phyloP scores from a whole-genome alignment of 2,113 vertebrate species.

The Ardeotis arabs region DNA sequence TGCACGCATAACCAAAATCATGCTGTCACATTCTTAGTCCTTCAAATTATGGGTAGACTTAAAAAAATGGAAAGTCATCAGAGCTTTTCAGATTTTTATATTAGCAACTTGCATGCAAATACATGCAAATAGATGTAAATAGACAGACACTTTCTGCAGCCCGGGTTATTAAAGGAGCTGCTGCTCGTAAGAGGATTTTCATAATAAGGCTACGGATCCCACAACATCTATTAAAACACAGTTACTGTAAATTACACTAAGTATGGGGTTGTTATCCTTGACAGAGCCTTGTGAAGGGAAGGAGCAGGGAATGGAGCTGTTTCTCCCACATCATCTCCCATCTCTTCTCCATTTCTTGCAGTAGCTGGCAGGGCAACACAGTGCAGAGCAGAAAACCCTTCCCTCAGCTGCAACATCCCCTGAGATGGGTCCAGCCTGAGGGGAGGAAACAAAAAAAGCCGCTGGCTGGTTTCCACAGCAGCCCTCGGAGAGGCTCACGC shows the following conservation, averaged over 20 bases:
- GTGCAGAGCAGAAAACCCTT: not conserved
- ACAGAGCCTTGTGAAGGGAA: not conserved
- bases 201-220: conserved; percentile 47
- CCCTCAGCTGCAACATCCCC: not conserved
- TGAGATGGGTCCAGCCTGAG: not conserved
- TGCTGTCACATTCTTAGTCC: not conserved
- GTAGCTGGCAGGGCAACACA: not conserved
- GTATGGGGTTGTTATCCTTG: not conserved
- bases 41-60: not conserved
- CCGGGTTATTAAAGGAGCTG: conserved; percentile 44
- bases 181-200: conserved; percentile 59
- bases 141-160: conserved; percentile 9
- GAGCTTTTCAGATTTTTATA: not conserved
- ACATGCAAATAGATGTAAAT: conserved; percentile 55
- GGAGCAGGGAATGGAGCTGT: not conserved
- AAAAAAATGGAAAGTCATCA: not conserved
- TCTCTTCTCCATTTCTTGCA: not conserved
- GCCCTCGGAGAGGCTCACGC: fast-evolving
- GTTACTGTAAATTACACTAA: conserved; percentile 31
- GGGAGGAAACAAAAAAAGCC: not conserved
- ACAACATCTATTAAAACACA: conserved; percentile 29
- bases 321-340: not conserved
- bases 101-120: conserved; percentile 52
- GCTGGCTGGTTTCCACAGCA: not conserved
- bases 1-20: not conserved